Conservation (phyloP, 2,797 vertebrate genomes). For the Xyrichtys novacula region DNA sequence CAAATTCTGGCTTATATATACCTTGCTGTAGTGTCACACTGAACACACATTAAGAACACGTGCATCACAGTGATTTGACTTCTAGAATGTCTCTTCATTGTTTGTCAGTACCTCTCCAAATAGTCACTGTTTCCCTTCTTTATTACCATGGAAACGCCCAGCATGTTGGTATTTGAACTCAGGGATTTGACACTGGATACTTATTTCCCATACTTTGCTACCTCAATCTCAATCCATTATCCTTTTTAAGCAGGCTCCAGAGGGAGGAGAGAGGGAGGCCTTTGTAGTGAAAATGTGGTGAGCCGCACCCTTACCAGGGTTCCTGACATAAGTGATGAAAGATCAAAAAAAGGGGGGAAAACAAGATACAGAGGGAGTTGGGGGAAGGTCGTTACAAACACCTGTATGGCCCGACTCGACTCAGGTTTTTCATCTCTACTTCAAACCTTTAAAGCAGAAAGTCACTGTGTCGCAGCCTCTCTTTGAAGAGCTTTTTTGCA, state of each 20-base stretch:
- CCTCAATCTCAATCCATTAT: constrained; percentile 68
- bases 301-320: constrained; percentile 17
- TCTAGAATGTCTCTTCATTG: too few species aligned
- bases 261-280: constrained; percentile 28
- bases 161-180: too few species aligned
- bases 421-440: constrained; percentile 53
- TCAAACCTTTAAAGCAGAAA: constrained; percentile 44
- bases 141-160: too few species aligned
- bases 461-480: constrained; percentile 17
- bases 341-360: constrained; percentile 11
- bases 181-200: too few species aligned
- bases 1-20: too few species aligned
- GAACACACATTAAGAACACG: too few species aligned
- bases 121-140: too few species aligned
- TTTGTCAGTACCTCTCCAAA: too few species aligned
- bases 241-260: constrained; percentile 57
- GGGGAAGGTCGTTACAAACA: constrained; percentile 49
- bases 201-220: constrained; percentile 51
- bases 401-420: constrained; percentile 17
- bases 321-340: constrained; percentile 63
- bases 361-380: neutral
- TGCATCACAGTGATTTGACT: too few species aligned
- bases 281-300: constrained; percentile 54
- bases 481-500: constrained; percentile 26
- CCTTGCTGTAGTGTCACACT: too few species aligned